These are phyloP conservation scores for Resseliella maxima DNA, from an alignment of 2,888 invertebrate genomes.

Conservation along the genomic window DNA sequence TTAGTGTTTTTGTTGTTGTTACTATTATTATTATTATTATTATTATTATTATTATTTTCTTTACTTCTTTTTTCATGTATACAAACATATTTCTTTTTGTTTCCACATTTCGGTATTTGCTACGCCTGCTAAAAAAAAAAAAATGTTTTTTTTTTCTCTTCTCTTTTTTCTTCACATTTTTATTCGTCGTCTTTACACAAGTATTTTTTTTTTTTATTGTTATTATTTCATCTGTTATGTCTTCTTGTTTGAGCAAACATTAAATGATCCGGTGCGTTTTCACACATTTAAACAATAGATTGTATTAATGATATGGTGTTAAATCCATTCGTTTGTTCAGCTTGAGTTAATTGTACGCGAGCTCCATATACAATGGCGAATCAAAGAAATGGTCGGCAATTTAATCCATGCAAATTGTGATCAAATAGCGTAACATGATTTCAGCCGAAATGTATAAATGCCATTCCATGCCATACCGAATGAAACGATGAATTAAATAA, in stretches of 20 bases:
- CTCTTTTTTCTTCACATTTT: background rate
- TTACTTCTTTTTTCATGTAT: background rate
- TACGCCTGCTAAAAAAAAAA: background rate
- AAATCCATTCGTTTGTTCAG: slow-evolving; percentile 53
- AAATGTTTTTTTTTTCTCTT: background rate
- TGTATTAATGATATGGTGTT: slow-evolving; percentile 53
- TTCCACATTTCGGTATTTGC: slow-evolving; percentile 26
- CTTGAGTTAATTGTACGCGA: slow-evolving; percentile 44
- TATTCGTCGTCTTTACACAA: background rate
- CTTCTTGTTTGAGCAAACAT: slow-evolving; percentile 42
- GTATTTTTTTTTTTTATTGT: background rate
- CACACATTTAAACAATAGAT: slow-evolving; percentile 47
- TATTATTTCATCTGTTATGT: no score
- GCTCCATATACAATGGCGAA: slow-evolving; percentile 48
- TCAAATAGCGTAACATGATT: slow-evolving; percentile 40
- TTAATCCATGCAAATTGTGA: slow-evolving; percentile 45
- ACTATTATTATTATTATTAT: no score
- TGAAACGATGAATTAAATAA: background rate
- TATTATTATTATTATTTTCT: no score
- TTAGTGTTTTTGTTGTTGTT: no score
- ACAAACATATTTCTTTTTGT: slow-evolving; percentile 35
- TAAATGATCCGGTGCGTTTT: slow-evolving; percentile 45
- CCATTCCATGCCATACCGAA: background rate
- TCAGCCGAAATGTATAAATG: slow-evolving; percentile 14
- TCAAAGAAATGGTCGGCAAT: slow-evolving; percentile 49